These are phyloP conservation scores for Gymnothorax reevesii DNA, from an alignment of 2,797 vertebrate genomes.

Conservation along the genomic window DNA sequence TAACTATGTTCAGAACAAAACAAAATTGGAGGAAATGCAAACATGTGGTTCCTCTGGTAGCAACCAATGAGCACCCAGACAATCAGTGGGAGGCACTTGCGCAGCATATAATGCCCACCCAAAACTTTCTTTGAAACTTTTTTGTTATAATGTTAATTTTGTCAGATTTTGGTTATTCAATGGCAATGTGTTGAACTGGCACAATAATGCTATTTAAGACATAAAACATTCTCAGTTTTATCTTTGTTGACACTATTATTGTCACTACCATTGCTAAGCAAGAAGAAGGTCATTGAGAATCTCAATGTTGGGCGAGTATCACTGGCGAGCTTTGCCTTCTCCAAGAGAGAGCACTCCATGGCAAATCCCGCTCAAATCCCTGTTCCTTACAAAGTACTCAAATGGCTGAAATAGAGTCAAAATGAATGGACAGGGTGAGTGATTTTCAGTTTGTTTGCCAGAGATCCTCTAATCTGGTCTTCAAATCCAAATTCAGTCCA, in stretches of 20 bases:
- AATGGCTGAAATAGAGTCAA: background rate
- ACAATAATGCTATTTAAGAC: background rate
- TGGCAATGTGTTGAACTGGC: background rate
- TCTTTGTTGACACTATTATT: background rate
- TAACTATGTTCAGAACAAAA: no score
- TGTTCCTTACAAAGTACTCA: background rate
- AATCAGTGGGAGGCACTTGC: no score
- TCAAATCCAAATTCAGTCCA: no score
- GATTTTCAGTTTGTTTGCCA: background rate
- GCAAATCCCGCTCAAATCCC: background rate
- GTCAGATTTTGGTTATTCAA: background rate
- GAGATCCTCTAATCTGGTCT: no score
- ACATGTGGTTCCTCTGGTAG: no score
- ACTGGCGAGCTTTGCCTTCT: background rate
- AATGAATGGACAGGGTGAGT: background rate
- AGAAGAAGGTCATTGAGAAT: background rate
- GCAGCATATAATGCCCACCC: no score
- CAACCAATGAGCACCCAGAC: no score
- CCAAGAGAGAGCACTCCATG: background rate
- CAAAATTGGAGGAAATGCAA: no score
- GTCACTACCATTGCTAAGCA: background rate
- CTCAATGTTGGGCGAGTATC: background rate
- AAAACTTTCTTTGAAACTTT: background rate
- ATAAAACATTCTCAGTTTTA: background rate
- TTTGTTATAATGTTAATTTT: background rate